Conservation (phyloP, 2,888 invertebrate species). For the Baronia brevicornis region DNA sequence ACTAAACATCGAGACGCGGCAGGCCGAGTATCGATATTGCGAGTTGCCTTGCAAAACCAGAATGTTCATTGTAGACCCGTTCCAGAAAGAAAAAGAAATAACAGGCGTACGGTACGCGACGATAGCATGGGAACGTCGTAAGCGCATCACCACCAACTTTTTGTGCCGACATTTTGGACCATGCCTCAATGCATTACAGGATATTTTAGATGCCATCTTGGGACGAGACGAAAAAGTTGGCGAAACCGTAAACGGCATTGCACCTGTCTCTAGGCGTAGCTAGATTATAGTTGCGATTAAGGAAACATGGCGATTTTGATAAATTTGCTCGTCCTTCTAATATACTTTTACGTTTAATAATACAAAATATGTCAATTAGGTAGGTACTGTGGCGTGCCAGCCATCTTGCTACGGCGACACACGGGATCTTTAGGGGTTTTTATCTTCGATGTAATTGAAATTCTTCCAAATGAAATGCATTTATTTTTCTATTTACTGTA, state of each 20-base stretch:
- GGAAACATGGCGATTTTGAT: constrained; percentile 13
- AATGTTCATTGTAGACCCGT: constrained; percentile 70
- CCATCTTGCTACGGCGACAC: too few species aligned
- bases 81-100: constrained; percentile 50
- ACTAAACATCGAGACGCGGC: constrained; percentile 40
- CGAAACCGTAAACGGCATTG: constrained; percentile 51
- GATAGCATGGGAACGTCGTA: constrained; percentile 64
- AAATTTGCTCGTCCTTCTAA: neutral
- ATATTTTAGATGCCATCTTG: constrained; percentile 29
- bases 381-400: neutral
- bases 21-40: constrained; percentile 58
- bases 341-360: neutral
- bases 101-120: constrained; percentile 49
- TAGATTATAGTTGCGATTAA: constrained; percentile 27
- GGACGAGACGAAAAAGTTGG: constrained; percentile 38
- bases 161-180: constrained; percentile 32
- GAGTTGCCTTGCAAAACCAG: constrained; percentile 69
- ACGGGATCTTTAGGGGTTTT: too few species aligned
- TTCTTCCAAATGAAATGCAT: too few species aligned
- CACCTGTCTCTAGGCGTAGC: constrained; percentile 57
- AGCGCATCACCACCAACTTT: constrained; percentile 43
- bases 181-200: constrained; percentile 37
- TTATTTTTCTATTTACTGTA: too few species aligned
- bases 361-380: neutral
- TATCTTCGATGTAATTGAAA: too few species aligned